A percentile compares a stretch with the other conserved stretches of the same genome.
Evolutionary conservation across 2,797 vertebrate species (phyloP).

Genomic region (Acridotheres tristis): DNA sequence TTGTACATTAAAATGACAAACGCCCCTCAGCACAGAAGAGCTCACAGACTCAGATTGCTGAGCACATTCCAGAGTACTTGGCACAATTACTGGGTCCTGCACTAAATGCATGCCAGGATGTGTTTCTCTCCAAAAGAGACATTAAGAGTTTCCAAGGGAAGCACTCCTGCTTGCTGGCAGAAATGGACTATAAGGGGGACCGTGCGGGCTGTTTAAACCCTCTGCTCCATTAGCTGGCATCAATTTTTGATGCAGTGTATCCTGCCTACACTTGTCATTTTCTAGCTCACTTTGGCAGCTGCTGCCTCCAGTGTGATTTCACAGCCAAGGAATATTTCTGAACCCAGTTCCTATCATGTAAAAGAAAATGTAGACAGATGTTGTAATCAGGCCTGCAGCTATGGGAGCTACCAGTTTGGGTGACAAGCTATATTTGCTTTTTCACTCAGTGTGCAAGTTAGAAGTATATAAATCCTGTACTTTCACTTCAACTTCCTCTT

Average conservation of each 20-base stretch:
- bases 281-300: constrained; percentile 22
- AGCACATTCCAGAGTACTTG: background rate
- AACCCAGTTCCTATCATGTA: background rate
- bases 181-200: background rate
- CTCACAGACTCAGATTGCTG: background rate
- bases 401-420: background rate
- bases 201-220: background rate
- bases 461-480: background rate
- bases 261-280: constrained; percentile 26
- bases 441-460: background rate
- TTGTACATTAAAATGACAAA: background rate
- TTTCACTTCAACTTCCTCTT: background rate
- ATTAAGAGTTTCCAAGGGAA: background rate
- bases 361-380: constrained; percentile 17
- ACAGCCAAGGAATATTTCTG: constrained; percentile 3
- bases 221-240: background rate
- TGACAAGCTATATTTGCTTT: background rate
- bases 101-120: background rate
- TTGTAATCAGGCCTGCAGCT: background rate
- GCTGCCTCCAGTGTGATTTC: constrained; percentile 13
- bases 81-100: background rate
- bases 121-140: background rate
- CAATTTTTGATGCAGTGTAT: constrained; percentile 31
- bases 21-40: background rate
- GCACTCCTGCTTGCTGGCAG: background rate